These are phyloP conservation scores for Laticauda laticaudata DNA, from an alignment of 2,113 vertebrate species.

Conservation along the genomic window DNA sequence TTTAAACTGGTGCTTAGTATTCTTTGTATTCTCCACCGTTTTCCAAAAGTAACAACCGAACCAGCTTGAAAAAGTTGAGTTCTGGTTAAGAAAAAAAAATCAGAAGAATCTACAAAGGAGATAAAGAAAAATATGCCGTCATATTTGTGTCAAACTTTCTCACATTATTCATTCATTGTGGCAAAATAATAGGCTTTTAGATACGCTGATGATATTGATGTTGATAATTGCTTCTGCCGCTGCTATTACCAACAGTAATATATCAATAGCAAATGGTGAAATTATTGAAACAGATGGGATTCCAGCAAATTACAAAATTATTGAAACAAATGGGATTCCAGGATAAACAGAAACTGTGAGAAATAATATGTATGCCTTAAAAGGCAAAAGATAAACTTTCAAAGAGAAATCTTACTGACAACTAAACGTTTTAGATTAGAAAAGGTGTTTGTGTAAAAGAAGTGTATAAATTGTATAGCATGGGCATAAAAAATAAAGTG, in stretches of 20 bases:
- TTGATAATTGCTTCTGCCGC: not conserved
- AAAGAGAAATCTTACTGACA: not conserved
- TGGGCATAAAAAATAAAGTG: not conserved
- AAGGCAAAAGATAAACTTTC: not conserved
- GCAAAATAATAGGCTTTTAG: not conserved
- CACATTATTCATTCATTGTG: not conserved
- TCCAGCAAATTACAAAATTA: not conserved
- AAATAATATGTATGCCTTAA: not conserved
- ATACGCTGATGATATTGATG: not conserved
- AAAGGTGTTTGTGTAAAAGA: not conserved
- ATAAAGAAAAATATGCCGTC: not conserved
- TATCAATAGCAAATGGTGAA: not conserved
- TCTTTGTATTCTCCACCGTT: not conserved
- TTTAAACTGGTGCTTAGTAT: not conserved
- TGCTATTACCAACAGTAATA: not conserved
- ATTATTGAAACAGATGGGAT: not conserved
- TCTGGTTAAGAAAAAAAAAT: not conserved
- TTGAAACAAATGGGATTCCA: not conserved
- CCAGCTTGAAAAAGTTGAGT: not conserved
- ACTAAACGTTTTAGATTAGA: not conserved
- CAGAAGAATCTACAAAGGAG: not conserved
- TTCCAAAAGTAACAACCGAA: not conserved
- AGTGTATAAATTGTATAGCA: not conserved
- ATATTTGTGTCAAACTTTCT: not conserved
- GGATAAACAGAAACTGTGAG: not conserved